Evolutionary conservation across 2,113 vertebrate species (phyloP).

Genomic region (Pituophis catenifer): DNA sequence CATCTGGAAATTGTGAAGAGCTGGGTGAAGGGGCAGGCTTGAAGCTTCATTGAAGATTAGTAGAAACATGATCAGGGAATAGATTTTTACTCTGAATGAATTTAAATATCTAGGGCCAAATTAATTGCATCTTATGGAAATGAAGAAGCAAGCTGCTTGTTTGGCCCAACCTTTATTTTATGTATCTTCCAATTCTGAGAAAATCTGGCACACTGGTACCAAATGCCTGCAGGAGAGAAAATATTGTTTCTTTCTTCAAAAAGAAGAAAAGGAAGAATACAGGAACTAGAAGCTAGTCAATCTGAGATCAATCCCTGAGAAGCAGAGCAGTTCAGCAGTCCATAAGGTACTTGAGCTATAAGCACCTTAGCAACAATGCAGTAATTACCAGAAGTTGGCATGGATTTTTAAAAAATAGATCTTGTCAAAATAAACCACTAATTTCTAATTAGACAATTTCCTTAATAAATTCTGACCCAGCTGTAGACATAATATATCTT

Average conservation of each 20-base stretch:
- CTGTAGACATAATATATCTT: background rate
- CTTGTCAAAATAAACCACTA: background rate
- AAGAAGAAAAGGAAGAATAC: background rate
- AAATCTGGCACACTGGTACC: background rate
- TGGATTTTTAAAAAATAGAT: background rate
- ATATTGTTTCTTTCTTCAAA: background rate
- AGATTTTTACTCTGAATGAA: background rate
- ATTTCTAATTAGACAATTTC: background rate
- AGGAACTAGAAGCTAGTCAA: background rate
- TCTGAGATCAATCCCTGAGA: background rate
- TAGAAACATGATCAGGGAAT: background rate
- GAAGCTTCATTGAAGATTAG: background rate
- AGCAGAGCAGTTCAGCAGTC: background rate
- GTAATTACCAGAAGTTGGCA: background rate
- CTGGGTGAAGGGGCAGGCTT: background rate
- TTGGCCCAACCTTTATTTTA: background rate
- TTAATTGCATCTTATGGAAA: background rate
- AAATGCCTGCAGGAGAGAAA: background rate
- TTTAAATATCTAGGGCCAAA: background rate
- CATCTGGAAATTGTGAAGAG: background rate
- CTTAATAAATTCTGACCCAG: background rate
- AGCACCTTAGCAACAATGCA: background rate
- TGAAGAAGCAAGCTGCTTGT: background rate
- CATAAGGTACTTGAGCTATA: background rate
- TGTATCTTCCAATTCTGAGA: background rate